Evolutionary conservation across 2,888 invertebrate genomes (phyloP).

Genomic region (Tinea semifulvella): DNA sequence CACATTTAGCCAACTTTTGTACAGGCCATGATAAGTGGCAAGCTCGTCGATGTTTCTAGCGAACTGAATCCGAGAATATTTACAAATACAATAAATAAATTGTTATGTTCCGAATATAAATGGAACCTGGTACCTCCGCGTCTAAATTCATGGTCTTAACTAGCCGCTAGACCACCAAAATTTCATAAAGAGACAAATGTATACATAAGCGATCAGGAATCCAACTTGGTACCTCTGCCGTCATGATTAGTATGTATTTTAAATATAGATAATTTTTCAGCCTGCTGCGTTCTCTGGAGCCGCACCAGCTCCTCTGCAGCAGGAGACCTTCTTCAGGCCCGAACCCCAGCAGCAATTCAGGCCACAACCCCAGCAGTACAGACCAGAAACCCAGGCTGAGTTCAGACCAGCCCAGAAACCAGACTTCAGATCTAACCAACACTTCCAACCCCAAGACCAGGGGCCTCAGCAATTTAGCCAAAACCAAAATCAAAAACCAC

Average conservation of each 20-base stretch:
- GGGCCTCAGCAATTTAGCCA: conserved; percentile 25
- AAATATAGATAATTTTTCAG: conserved; percentile 27
- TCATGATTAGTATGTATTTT: background rate
- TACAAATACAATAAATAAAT: too few species aligned
- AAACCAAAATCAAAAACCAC: background rate
- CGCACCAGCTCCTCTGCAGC: conserved; percentile 34
- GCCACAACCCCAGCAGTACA: conserved; percentile 30
- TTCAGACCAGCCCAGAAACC: conserved; percentile 33
- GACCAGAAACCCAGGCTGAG: conserved; percentile 37
- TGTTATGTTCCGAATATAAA: too few species aligned
- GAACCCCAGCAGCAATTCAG: conserved; percentile 29
- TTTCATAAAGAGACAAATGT: too few species aligned
- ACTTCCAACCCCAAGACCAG: conserved; percentile 18
- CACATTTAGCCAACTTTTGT: too few species aligned
- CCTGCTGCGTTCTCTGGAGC: conserved; percentile 57
- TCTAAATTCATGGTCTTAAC: too few species aligned
- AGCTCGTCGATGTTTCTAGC: too few species aligned
- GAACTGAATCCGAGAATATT: too few species aligned
- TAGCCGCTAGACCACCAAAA: too few species aligned
- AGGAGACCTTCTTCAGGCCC: conserved; percentile 39
- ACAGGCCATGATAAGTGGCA: too few species aligned
- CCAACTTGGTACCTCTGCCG: too few species aligned
- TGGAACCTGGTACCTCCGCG: too few species aligned
- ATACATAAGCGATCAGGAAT: too few species aligned
- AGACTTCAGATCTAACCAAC: conserved; percentile 31